Percentiles rank a stretch among this genome's conserved stretches.
Evolutionary conservation across 2,113 vertebrate species (phyloP).

Genomic region (Pollimyrus isidori): DNA sequence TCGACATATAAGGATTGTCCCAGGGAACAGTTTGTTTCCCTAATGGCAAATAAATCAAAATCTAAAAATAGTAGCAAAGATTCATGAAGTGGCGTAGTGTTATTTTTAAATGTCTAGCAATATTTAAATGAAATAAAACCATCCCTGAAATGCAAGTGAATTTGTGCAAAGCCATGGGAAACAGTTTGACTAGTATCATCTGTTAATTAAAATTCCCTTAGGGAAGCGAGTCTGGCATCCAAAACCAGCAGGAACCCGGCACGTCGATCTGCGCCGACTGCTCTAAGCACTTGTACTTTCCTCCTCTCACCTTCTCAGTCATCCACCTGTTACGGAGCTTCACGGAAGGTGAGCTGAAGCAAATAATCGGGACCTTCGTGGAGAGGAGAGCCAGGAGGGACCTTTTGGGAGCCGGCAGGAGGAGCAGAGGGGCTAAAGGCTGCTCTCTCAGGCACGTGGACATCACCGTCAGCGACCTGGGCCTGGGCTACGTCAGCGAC

Average conservation of each 20-base stretch:
- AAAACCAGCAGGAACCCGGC: not conserved
- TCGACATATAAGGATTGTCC: not conserved
- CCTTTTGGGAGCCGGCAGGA: conserved; percentile 37
- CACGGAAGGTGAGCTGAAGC: conserved; percentile 69
- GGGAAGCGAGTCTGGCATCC: not conserved
- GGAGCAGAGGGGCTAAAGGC: conserved; percentile 54
- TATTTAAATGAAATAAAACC: not conserved
- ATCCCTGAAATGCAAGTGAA: not conserved
- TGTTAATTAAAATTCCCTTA: not conserved
- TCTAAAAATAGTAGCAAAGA: not conserved
- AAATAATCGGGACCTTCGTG: conserved; percentile 56
- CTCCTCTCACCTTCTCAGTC: conserved; percentile 9
- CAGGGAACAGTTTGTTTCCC: not conserved
- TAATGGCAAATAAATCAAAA: not conserved
- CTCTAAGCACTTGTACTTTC: not conserved
- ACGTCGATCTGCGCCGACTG: not conserved
- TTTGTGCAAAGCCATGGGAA: not conserved
- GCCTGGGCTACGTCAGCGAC: conserved; percentile 70
- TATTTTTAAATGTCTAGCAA: not conserved
- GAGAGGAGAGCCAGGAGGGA: conserved; percentile 64
- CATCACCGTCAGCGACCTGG: conserved; percentile 67
- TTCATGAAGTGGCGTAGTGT: not conserved
- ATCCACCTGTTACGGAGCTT: conserved; percentile 56
- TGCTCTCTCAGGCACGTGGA: conserved; percentile 54
- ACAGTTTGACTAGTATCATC: not conserved